Percentiles rank a stretch among this genome's conserved stretches.
Evolutionary conservation across 2,797 vertebrate genomes (phyloP).

Genomic region (Phataginus tricuspis): DNA sequence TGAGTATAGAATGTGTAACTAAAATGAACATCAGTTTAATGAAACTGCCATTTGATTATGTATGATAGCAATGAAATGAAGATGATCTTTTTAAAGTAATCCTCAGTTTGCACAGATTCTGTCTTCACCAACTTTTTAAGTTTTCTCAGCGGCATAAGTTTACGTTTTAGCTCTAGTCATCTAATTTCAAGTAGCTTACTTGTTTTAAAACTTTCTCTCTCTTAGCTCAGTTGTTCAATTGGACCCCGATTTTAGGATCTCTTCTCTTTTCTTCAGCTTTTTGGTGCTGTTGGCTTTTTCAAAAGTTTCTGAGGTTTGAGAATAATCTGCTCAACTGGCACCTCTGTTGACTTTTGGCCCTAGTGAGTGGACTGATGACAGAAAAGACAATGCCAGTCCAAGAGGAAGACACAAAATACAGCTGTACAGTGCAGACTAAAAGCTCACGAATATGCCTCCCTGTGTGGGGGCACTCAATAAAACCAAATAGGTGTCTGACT

Average conservation of each 20-base stretch:
- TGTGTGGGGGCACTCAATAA: background rate
- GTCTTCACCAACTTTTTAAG: background rate
- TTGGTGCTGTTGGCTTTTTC: background rate
- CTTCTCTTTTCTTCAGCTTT: background rate
- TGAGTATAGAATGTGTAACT: background rate
- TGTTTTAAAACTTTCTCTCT: slow-evolving; percentile 5
- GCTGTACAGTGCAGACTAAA: fast-evolving
- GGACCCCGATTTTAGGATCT: background rate
- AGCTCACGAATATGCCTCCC: background rate
- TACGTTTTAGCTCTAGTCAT: background rate
- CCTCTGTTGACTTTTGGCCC: background rate
- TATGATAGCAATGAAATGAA: background rate
- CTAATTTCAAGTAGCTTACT: background rate
- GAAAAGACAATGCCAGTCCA: background rate
- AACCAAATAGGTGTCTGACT: background rate
- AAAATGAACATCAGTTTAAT: background rate
- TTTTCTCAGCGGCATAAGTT: background rate
- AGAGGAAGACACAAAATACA: background rate
- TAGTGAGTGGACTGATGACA: background rate
- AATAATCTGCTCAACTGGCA: background rate
- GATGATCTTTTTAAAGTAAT: background rate
- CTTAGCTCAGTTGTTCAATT: background rate
- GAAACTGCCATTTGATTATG: background rate
- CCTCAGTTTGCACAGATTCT: background rate
- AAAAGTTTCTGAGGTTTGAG: background rate